Percentiles rank a stretch among this genome's conserved stretches.
phyloP scores from a whole-genome alignment of 1,140 invertebrate genomes.

The Psilanteris sp. region DNA sequence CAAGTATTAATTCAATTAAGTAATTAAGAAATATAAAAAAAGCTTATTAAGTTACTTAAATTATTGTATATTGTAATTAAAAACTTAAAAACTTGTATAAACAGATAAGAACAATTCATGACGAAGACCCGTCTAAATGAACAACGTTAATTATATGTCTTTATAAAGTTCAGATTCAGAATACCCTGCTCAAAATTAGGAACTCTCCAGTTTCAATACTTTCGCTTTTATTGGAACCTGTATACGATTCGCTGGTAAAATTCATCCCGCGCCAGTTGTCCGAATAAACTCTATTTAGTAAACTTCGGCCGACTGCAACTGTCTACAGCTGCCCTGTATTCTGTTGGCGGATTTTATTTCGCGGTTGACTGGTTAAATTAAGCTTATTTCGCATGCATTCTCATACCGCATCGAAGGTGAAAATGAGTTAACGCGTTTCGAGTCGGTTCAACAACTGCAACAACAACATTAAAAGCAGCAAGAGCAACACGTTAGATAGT shows the following conservation, averaged over 20 bases:
- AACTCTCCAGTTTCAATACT: neutral
- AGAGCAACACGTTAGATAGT: neutral
- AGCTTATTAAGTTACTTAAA: no score
- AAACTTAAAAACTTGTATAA: no score
- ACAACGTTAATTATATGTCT: no score
- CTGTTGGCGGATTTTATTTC: conserved; percentile 8
- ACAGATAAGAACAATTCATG: no score
- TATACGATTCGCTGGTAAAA: neutral
- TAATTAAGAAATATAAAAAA: no score
- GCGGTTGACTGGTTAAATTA: conserved; percentile 2
- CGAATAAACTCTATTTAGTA: conserved; percentile 11
- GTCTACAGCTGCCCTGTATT: conserved; percentile 2
- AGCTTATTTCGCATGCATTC: conserved; percentile 5
- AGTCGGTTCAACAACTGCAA: conserved; percentile 5
- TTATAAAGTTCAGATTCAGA: no score
- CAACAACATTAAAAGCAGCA: neutral
- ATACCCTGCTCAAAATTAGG: no score
- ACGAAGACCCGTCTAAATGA: no score
- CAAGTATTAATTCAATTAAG: no score
- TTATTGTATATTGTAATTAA: no score
- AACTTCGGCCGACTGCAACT: neutral
- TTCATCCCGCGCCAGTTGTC: neutral
- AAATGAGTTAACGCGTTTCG: conserved; percentile 12
- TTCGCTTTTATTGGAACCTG: neutral
- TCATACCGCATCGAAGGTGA: conserved; percentile 7